phyloP scores from a whole-genome alignment of 2,113 vertebrate species.

The Ptilonorhynchus violaceus region DNA sequence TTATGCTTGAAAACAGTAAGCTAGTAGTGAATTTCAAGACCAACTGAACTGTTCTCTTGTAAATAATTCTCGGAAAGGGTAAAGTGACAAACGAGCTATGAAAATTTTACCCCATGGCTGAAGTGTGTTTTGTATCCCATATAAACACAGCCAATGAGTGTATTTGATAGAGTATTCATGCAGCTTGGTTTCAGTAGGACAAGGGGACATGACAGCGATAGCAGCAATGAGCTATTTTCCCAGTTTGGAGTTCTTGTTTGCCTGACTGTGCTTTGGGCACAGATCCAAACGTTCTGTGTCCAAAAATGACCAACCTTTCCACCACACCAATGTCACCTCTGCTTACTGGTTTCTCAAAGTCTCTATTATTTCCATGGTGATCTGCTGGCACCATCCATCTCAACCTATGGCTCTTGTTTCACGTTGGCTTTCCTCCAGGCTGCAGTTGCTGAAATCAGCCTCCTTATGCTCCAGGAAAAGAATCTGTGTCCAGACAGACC shows the following conservation, averaged over 20 bases:
- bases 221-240: not conserved
- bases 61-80: not conserved
- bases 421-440: not conserved
- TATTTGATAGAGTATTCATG: rapidly evolving
- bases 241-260: not conserved
- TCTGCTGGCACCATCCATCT: not conserved
- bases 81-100: not conserved
- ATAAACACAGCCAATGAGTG: not conserved
- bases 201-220: not conserved
- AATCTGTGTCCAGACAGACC: not conserved
- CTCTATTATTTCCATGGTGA: not conserved
- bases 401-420: not conserved
- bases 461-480: not conserved
- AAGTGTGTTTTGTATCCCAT: not conserved
- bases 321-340: not conserved
- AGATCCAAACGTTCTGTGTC: not conserved
- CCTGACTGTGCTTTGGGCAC: not conserved
- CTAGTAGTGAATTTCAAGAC: not conserved
- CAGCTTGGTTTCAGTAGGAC: not conserved
- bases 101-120: not conserved
- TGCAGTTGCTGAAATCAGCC: not conserved
- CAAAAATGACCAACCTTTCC: not conserved
- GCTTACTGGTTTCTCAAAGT: not conserved
- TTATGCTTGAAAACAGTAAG: not conserved
- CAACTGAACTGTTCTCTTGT: not conserved